Conservation (phyloP, 2,888 invertebrate species). For the Cremastobaeus sp. region DNA sequence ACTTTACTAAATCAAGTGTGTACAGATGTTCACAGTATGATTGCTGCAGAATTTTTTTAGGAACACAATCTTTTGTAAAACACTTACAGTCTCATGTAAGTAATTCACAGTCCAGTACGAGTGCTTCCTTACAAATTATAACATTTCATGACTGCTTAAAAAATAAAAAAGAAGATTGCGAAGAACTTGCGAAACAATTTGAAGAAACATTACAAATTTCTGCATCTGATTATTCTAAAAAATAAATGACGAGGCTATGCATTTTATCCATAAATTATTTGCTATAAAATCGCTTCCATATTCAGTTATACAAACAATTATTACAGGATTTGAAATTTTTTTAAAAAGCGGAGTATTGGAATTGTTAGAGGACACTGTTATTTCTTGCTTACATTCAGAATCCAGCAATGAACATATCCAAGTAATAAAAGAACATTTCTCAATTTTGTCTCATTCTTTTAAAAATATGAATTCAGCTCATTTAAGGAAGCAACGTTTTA, state of each 20-base stretch:
- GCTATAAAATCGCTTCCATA: background rate
- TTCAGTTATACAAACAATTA: background rate
- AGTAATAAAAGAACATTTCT: background rate
- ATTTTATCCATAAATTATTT: background rate
- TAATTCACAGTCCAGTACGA: background rate
- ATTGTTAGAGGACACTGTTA: background rate
- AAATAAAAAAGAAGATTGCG: too few species aligned
- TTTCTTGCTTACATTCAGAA: background rate
- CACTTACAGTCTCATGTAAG: background rate
- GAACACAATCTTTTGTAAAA: background rate
- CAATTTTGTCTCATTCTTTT: background rate
- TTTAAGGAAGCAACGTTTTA: background rate
- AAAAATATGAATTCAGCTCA: background rate
- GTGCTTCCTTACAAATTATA: too few species aligned
- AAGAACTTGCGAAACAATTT: too few species aligned
- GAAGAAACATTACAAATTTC: too few species aligned
- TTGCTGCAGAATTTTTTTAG: background rate
- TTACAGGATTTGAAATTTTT: background rate
- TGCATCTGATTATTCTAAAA: background rate
- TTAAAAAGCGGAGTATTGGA: background rate
- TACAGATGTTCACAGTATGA: background rate
- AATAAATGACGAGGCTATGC: background rate
- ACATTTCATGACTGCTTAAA: background rate
- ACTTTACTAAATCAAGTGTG: background rate
- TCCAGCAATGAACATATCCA: background rate